Percentiles rank a stretch among this genome's conserved stretches.
phyloP scores from a whole-genome alignment of 2,888 invertebrate genomes.

The Chrysolina oricalcia region DNA sequence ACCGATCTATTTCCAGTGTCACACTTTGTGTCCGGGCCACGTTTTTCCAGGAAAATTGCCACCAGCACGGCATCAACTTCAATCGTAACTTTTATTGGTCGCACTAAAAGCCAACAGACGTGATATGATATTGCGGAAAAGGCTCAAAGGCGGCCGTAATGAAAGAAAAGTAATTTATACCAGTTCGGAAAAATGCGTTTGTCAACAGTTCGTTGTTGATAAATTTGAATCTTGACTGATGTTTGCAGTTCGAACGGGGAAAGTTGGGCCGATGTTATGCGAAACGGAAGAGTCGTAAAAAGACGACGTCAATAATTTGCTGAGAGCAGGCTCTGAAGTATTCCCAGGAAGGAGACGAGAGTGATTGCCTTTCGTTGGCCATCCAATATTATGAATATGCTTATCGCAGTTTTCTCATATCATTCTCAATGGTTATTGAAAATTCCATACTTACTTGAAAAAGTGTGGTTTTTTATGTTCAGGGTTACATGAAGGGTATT shows the following conservation, averaged over 20 bases:
- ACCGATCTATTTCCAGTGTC: not conserved
- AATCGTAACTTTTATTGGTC: not conserved
- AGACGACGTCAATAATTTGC: not conserved
- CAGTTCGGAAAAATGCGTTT: not conserved
- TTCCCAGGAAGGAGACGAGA: not conserved
- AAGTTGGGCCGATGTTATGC: not conserved
- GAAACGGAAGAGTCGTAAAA: not conserved
- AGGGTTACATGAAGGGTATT: too few species aligned
- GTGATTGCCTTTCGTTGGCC: too few species aligned
- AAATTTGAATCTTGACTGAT: constrained; percentile 14
- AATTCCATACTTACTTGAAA: too few species aligned
- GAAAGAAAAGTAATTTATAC: not conserved
- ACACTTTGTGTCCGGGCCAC: not conserved
- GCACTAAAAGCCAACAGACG: not conserved
- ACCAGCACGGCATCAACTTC: not conserved
- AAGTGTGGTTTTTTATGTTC: too few species aligned
- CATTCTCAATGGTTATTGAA: too few species aligned
- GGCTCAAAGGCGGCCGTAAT: not conserved
- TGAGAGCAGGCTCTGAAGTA: not conserved
- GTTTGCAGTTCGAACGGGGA: not conserved
- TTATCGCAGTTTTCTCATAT: too few species aligned
- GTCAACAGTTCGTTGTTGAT: not conserved
- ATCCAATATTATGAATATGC: too few species aligned
- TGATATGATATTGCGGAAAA: not conserved
- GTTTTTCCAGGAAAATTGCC: not conserved